phyloP scores from a whole-genome alignment of 2,888 invertebrate species.

The Drosophila prostipennis region DNA sequence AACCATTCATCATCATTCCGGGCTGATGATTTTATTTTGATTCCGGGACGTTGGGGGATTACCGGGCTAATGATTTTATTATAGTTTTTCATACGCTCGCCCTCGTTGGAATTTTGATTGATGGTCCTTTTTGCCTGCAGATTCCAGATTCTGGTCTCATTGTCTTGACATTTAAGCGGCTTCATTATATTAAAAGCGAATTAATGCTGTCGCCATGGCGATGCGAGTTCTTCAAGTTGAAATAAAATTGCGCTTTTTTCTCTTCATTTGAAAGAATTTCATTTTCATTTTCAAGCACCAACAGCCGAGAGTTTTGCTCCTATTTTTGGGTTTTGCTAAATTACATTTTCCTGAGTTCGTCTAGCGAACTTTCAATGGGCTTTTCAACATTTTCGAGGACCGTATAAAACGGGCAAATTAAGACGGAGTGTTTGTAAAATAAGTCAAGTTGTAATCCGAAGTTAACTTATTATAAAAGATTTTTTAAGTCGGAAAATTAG shows the following conservation, averaged over 20 bases:
- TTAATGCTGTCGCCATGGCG: constrained; percentile 55
- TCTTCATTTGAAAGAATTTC: constrained; percentile 19
- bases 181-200: constrained; percentile 69
- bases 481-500: no score
- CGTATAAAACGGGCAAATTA: neutral
- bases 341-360: neutral
- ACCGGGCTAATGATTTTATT: constrained; percentile 77
- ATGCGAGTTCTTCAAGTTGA: constrained; percentile 44
- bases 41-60: constrained; percentile 73
- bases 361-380: constrained; percentile 4
- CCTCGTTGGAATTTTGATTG: constrained; percentile 59
- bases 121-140: constrained; percentile 41
- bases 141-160: constrained; percentile 31
- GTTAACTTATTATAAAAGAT: neutral
- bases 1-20: constrained; percentile 75
- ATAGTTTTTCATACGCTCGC: constrained; percentile 66
- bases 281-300: constrained; percentile 42
- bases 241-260: constrained; percentile 39
- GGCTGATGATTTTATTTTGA: constrained; percentile 76
- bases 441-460: neutral
- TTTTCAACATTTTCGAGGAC: neutral
- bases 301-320: constrained; percentile 48
- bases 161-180: constrained; percentile 61
- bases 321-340: constrained; percentile 34
- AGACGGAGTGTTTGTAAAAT: neutral